Evolutionary conservation across 2,113 vertebrate genomes (phyloP).

Genomic region (Raja brachyura): DNA sequence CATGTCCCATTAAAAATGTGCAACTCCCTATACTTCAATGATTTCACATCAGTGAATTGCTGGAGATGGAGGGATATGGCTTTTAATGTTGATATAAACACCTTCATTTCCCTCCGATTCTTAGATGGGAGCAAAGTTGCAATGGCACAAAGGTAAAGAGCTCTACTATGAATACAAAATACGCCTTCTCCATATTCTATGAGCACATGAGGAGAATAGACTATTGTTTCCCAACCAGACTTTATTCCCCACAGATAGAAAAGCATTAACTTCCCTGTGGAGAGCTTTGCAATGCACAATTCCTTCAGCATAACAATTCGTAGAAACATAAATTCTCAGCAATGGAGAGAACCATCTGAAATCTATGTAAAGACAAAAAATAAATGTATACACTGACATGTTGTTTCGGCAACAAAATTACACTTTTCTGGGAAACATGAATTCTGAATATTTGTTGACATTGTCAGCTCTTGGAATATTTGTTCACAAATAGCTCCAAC

Average conservation of each 20-base stretch:
- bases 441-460: neutral
- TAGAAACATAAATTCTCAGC: neutral
- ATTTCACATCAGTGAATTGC: neutral
- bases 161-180: neutral
- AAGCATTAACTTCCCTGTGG: neutral
- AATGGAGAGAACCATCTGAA: neutral
- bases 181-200: neutral
- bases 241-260: neutral
- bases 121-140: neutral
- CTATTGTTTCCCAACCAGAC: conserved; percentile 3
- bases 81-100: neutral
- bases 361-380: neutral
- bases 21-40: too few relatives aligned
- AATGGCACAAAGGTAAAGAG: neutral
- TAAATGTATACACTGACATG: neutral
- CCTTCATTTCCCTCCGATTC: neutral
- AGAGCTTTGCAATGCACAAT: neutral
- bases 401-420: neutral
- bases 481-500: neutral
- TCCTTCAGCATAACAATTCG: neutral
- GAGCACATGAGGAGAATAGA: neutral
- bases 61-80: neutral
- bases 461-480: neutral
- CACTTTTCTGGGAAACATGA: neutral
- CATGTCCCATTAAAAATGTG: too few relatives aligned